These are phyloP conservation scores for Heliconius hermathena DNA, from an alignment of 1,140 invertebrate genomes.

Conservation along the genomic window DNA sequence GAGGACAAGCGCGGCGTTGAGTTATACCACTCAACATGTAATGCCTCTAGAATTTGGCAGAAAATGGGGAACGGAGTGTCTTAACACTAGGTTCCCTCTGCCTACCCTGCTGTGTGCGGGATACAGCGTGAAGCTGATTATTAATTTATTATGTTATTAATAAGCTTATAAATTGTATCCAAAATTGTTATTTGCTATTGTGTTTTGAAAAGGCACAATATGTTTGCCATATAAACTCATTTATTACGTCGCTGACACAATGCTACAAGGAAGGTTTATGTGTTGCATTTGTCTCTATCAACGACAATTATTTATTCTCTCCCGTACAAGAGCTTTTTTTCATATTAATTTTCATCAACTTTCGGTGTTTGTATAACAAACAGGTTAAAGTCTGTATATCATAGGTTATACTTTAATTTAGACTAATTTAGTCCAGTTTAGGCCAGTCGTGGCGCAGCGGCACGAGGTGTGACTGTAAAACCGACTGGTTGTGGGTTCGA, in stretches of 20 bases:
- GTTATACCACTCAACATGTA: no score
- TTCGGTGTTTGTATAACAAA: background rate
- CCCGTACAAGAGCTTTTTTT: background rate
- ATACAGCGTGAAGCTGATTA: no score
- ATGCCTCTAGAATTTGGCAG: no score
- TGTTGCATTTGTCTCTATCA: conserved; percentile 36
- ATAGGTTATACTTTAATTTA: no score
- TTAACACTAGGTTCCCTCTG: no score
- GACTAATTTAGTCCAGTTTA: no score
- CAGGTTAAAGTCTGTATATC: background rate
- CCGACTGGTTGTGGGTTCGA: no score
- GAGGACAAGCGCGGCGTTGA: no score
- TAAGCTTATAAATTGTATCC: background rate
- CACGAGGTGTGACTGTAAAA: no score
- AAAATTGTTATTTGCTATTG: background rate
- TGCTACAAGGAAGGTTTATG: conserved; percentile 27
- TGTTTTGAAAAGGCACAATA: background rate
- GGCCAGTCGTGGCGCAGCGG: no score
- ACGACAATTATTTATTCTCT: conserved; percentile 21
- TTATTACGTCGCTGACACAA: conserved; percentile 1
- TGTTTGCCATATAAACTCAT: background rate
- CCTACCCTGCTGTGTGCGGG: no score
- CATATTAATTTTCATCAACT: background rate
- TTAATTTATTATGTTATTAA: background rate
- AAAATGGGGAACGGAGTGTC: no score